Evolutionary conservation across 2,113 vertebrate species (phyloP), one percentile per base, ranked within the genome.

Genomic region (Austrofundulus limnaeus): DNA sequence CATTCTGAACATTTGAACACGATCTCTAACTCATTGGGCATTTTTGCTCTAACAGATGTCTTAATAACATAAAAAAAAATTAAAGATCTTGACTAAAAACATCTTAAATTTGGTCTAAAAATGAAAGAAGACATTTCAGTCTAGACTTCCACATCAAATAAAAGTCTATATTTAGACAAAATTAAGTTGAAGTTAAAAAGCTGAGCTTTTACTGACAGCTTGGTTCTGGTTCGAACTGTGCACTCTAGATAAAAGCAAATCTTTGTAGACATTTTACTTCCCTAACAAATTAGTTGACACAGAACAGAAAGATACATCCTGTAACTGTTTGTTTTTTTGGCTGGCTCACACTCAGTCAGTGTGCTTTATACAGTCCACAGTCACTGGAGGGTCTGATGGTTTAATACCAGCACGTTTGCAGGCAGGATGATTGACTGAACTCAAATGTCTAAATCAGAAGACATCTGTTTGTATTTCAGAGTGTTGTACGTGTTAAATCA

Each of bases 401-500:
- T 58, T 11, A n/a, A 7, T 31, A 1, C 42, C 34, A 14, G 23
- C 19, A 55, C 34, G n/a, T 23, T 55, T 55, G 12, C 21, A 37
- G 37, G 31, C n/a, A 23, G 19, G 2, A 7, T 19, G 17, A 21
- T 5, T 55, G 12, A 23, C 13, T 21, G 13, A 16, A 14, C 34
- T 39, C 34, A 23, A 4, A 13, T 17, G 12, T 53, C 11, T 10
- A 20, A 24, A 24, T 10, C 2, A 7, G 23, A 23, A 9, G 1
- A 21, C 13, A 1, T 21, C 11, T 38, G 15, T 15, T 38, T 20
- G 13, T 5, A 21, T 14, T 49, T 16, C 34, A 24, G 37, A 11
- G 39, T 0, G n/a, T 75, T 45, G 62, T 13, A 6, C 14, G 56
- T 38, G 60, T 68, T 78, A 61, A 72, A 65, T 7, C 12, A 60